Base-by-base conservation (phyloP, 1,140 invertebrate genomes). In the Lethrus apterus region DNA sequence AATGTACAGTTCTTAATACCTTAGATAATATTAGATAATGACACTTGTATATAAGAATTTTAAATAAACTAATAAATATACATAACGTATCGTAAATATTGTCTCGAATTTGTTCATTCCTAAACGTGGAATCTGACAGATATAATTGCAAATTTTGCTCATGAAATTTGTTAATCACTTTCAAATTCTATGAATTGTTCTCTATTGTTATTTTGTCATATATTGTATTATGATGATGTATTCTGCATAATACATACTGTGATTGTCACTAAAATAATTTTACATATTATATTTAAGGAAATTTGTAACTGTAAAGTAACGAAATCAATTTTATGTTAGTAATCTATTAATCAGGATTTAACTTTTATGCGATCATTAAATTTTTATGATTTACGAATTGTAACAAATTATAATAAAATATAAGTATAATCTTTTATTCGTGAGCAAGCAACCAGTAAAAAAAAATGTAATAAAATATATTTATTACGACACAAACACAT, bases 111-210 rank as follows among this genome's bases (percentile, higher is more conserved):
- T n/a, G n/a, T n/a, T n/a, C n/a, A n/a, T n/a, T n/a, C n/a, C n/a
- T n/a, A n/a, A n/a, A n/a, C n/a, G n/a, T n/a, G n/a, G n/a, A n/a
- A n/a, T n/a, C n/a, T n/a, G n/a, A n/a, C n/a, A n/a, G n/a, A n/a
- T n/a, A n/a, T n/a, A n/a, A n/a, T n/a, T n/a, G n/a, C n/a, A n/a
- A 38, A 38, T 38, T 38, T 38, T 38, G 35, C 35, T 38, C 35
- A 38, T 38, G n/a, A 23, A 38, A 18, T 38, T 19, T 38, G 35
- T 38, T 38, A 38, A 38, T 21, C 18, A 14, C 35, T 38, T 38
- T n/a, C n/a, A 38, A 38, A 38, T 38, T 38, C 35, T 38, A 38
- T 38, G 35, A 38, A 18, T 38, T 38, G 35, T 38, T 38, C 35
- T 38, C 35, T 38, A 38, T 23, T 38, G 20, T 38, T 38, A 38